phyloP scores from a whole-genome alignment of 2,113 vertebrate species.

The Malaclemys terrapin region DNA sequence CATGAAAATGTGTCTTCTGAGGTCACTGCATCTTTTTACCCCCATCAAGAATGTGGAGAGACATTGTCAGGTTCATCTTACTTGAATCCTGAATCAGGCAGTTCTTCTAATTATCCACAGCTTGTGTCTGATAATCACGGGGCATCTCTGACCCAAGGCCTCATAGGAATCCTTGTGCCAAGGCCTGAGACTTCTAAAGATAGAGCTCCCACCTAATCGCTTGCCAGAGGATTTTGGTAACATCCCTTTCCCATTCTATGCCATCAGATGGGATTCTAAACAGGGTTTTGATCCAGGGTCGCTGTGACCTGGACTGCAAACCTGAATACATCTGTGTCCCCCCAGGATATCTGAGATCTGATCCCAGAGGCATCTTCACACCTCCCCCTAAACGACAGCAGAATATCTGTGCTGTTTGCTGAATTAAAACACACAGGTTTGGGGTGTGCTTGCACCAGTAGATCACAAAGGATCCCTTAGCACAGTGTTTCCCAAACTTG shows the following conservation, averaged over 20 bases:
- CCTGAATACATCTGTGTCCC: slow-evolving; percentile 21
- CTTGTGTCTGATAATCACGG: not conserved
- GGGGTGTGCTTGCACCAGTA: slow-evolving; percentile 37
- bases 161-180: not conserved
- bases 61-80: not conserved
- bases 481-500: no score
- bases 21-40: not conserved
- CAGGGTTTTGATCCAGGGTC: slow-evolving; percentile 28
- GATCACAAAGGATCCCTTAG: slow-evolving; percentile 15
- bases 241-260: not conserved
- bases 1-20: not conserved
- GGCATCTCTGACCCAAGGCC: not conserved
- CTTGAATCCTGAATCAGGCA: not conserved
- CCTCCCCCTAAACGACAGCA: slow-evolving; percentile 57
- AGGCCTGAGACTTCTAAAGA: not conserved
- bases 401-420: slow-evolving; percentile 46
- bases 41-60: not conserved
- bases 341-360: slow-evolving; percentile 69
- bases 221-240: not conserved
- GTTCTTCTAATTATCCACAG: not conserved
- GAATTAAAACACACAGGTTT: slow-evolving; percentile 55
- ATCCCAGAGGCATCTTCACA: slow-evolving; percentile 67
- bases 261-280: not conserved
- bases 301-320: slow-evolving; percentile 56
- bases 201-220: not conserved